Evolutionary conservation across 1,140 invertebrate genomes (phyloP), one percentile per base, ranked within the genome.

Genomic region (Contarinia nasturtii): DNA sequence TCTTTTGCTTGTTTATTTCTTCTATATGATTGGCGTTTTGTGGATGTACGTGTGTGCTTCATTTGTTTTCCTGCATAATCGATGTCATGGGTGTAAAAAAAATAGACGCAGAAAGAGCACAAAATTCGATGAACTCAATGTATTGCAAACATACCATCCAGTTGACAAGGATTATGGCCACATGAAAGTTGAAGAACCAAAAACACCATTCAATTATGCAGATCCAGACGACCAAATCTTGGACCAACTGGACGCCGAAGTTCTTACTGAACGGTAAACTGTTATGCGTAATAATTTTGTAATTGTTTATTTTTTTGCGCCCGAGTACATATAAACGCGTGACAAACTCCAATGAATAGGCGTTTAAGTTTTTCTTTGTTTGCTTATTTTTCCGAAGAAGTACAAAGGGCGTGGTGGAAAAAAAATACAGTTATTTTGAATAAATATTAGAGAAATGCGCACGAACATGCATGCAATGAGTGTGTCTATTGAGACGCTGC

Each of bases 81-180:
- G 27, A 27, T 27, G n/a, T n/a, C n/a, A n/a, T 10, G 27, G 27
- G 10, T 27, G 27, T 27, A 10, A 3, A 27, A 5, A 10, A 10
- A 27, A 27, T 27, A 27, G 27, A 27, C 65, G 74, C 76, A 57
- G 68, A 67, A 50, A 86, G 83, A 68, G 80, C 79, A 64, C 90
- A 87, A 64, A 92, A 73, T 97, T 92, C 75, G 95, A 99, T 71
- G 94, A 99, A 72, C 92, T 97, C 80, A 99, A 98, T 68, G 98
- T 99, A 51, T 74, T 98, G 55, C 91, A 92, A 48, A 99, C 96
- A 4, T 77, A 93, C 57, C 95, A 99, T 75, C 95, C 95, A 37
- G 68, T 86, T 22, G 92, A 93, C 61, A 99, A 99, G 70, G 94
- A 98, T 69, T 99, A 98, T 69, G 95, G 95, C 10, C 91, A 95